Conservation (phyloP, 1,140 invertebrate species). For the Drosophila eugracilis region DNA sequence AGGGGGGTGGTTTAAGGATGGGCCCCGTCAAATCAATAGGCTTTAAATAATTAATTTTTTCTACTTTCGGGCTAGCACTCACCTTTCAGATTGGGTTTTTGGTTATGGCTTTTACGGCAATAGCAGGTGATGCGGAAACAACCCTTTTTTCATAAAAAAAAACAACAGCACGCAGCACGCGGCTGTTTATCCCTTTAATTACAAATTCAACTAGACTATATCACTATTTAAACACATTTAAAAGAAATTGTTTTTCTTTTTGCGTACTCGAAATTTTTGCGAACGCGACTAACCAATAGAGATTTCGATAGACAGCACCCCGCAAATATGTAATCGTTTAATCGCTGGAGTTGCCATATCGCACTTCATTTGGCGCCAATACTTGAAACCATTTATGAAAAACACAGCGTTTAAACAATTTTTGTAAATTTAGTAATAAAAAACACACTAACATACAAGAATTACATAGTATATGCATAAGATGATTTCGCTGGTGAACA, state of each 20-base stretch:
- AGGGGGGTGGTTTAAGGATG: constrained; percentile 11
- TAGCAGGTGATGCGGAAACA: constrained; percentile 1
- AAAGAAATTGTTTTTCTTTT: constrained; percentile 17
- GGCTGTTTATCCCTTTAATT: background rate
- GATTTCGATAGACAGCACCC: constrained; percentile 3
- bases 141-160: background rate
- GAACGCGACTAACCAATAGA: constrained; percentile 6
- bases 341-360: background rate
- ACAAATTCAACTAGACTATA: background rate
- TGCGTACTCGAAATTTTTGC: constrained; percentile 13
- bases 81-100: constrained; percentile 32
- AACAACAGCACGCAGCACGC: constrained; percentile 23
- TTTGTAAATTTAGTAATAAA: constrained; percentile 67
- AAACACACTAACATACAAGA: constrained; percentile 58
- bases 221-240: constrained; percentile 3
- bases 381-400: constrained; percentile 8
- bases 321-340: background rate
- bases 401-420: constrained; percentile 32
- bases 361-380: background rate
- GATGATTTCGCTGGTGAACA: constrained; percentile 60
- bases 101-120: constrained; percentile 13
- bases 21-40: constrained; percentile 26
- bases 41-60: constrained; percentile 29
- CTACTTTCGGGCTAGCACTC: constrained; percentile 4
- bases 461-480: constrained; percentile 54